Evolutionary conservation across 2,113 vertebrate genomes (phyloP).

Genomic region (Cichladusa arquata): DNA sequence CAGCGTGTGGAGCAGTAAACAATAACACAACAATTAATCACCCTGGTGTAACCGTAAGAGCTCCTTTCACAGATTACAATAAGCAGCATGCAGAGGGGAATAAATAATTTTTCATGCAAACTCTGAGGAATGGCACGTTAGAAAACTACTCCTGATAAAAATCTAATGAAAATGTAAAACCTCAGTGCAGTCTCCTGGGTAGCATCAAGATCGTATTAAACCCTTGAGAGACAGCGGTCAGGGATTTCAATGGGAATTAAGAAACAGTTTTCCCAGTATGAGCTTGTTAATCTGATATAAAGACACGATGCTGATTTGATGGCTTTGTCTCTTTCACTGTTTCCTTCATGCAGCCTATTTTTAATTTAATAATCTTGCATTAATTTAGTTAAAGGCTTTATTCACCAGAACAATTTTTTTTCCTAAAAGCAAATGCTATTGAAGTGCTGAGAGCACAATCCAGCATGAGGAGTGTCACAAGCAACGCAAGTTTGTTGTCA

Average conservation of each 20-base stretch:
- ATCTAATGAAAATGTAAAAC: slow-evolving; percentile 58
- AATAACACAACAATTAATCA: slow-evolving; percentile 39
- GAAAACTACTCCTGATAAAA: slow-evolving; percentile 45
- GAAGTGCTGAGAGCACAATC: neutral
- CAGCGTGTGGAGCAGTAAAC: neutral
- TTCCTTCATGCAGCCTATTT: neutral
- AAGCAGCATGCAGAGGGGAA: neutral
- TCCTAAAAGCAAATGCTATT: neutral
- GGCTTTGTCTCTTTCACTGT: neutral
- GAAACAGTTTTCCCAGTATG: slow-evolving; percentile 19
- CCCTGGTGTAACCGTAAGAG: neutral
- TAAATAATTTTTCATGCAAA: slow-evolving; percentile 27
- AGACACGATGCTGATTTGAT: slow-evolving; percentile 5
- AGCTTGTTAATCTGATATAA: slow-evolving; percentile 31
- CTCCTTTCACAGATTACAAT: slow-evolving; percentile 3
- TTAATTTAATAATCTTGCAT: slow-evolving; percentile 14
- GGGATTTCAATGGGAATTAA: slow-evolving; percentile 38
- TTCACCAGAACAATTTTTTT: neutral
- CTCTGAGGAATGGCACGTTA: slow-evolving; percentile 1
- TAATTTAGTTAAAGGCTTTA: slow-evolving; percentile 20
- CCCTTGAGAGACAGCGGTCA: neutral
- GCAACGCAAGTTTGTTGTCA: neutral
- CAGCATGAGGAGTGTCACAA: neutral
- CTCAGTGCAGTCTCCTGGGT: neutral
- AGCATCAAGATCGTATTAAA: slow-evolving; percentile 21